Evolutionary conservation across 2,888 invertebrate species (phyloP), one percentile per base, ranked within the genome.

Genomic region (Hymenopus coronatus): DNA sequence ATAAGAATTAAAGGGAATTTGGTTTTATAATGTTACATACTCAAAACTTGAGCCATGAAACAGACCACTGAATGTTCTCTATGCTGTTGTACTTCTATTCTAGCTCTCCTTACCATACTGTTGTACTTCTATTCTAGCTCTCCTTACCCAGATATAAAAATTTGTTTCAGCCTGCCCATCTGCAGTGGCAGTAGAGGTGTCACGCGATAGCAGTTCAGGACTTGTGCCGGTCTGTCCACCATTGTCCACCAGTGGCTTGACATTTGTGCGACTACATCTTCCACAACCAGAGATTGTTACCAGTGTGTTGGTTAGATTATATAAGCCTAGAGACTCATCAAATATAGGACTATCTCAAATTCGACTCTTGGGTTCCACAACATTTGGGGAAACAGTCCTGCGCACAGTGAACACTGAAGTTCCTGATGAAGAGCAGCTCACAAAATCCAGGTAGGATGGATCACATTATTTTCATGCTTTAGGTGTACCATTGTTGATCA

Each of bases 311-410:
- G 94, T 98, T 14, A 94, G 96, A 54, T 93, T 96, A 30, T 97
- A 97, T 93, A 97, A 97, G 92, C 98, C 98, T 0, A 94, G 97
- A 81, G 98, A 98, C 92, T 97, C 97, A n/a, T 96, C 96, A 91
- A 98, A 97, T 92, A 97, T 98, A 92, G 98, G 98, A 8, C 94
- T 99, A 83, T 96, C 98, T 90, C 98, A 98, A 94, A 96, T 99
- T 90, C 95, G 97, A 6, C 93, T 99, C 87, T 94, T 98, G 84
- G 98, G 98, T 0, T 97, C 96, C 90, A 97, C 98, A 7, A 97
- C 98, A 2, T 98, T 98, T 93, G 95, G 95, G n/a, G 95, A 95
- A n/a, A 92, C 92, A 92, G 91, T 90, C 40, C 92, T 92, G 91
- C 91, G 91, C 89, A 93, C 92, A 91, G 91, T 92, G 3, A 92